A percentile compares a stretch with the other conserved stretches of the same genome.
Conservation (phyloP, 2,113 vertebrate species). For the Felis chaus region DNA sequence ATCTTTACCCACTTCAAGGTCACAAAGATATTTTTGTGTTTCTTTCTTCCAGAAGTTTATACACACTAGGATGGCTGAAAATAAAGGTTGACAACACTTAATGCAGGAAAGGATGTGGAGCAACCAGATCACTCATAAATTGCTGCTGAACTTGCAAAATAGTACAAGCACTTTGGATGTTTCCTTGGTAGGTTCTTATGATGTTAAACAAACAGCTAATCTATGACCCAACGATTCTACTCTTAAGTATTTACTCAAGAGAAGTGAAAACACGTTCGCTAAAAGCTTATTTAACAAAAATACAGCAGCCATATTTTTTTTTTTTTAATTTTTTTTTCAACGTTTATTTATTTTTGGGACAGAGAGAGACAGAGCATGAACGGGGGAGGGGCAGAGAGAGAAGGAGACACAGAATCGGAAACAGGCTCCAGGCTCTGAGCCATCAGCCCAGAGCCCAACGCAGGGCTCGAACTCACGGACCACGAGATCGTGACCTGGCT, state of each 20-base stretch:
- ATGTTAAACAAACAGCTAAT: background rate
- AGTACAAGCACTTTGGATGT: background rate
- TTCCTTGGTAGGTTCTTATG: background rate
- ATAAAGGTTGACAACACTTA: background rate
- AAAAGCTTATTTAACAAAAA: too few relatives aligned
- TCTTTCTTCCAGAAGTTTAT: conserved; percentile 8
- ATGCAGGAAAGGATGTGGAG: background rate
- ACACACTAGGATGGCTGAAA: background rate
- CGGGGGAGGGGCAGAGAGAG: too few relatives aligned
- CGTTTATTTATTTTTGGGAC: too few relatives aligned
- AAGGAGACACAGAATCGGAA: too few relatives aligned
- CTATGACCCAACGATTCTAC: background rate
- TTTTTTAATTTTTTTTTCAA: too few relatives aligned
- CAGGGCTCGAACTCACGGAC: too few relatives aligned
- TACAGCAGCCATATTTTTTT: too few relatives aligned
- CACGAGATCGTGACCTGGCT: too few relatives aligned
- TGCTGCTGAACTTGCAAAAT: background rate
- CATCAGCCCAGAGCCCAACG: too few relatives aligned
- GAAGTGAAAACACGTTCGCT: too few relatives aligned
- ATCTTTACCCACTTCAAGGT: background rate
- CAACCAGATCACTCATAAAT: background rate
- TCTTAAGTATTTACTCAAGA: background rate
- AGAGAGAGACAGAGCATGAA: too few relatives aligned
- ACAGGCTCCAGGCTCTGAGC: too few relatives aligned
- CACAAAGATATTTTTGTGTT: background rate